Base-by-base conservation (phyloP, 2,113 vertebrate genomes). In the Apodemus speciosus region DNA sequence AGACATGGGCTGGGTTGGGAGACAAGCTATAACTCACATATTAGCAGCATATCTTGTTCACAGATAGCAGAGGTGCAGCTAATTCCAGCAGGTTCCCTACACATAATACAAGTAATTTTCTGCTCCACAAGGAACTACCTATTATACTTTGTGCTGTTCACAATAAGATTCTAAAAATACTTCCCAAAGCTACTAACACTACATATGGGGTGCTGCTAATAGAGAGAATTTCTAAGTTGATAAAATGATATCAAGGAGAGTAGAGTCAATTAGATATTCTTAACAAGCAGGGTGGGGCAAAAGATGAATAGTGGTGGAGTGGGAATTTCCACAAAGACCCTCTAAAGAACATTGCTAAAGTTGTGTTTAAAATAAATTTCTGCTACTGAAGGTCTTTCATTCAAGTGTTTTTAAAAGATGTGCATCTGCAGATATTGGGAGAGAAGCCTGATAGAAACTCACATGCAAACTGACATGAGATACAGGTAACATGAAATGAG, bases 41-140 rank as follows among this genome's bases (percentile, higher is more conserved):
- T 96, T 97, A 98, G 97, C 95, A 96, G 85, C 88, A 96, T 92
- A 94, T 96, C 95, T 97, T 97, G 97, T 96, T 97, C 97, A 97
- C 95, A 97, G 95, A 96, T 91, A 96, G 95, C 96, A 96, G 96
- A 97, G 97, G 88, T 85, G 20, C 90, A 94, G 58, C 94, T 96
- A 96, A 95, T 96, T 94, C 89, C 96, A 98, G 96, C 62, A 93
- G 38, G 97, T 97, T 89, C 49, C 69, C 94, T 97, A 92, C 89
- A 97, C 97, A 97, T 93, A 98, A 96, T 95, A 96, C 92, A 98
- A 98, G 97, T 95, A 97, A 98, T 98, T 98, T 97, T 92, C 96
- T 95, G 93, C 96, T 96, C 96, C 49, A 96, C 92, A 95, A 86
- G 96, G 88, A 93, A 91, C 95, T 91, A 76, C 13, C 64, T 95